These are phyloP conservation scores for Engraulis encrasicolus DNA, from an alignment of 2,113 vertebrate species.

Conservation along the genomic window DNA sequence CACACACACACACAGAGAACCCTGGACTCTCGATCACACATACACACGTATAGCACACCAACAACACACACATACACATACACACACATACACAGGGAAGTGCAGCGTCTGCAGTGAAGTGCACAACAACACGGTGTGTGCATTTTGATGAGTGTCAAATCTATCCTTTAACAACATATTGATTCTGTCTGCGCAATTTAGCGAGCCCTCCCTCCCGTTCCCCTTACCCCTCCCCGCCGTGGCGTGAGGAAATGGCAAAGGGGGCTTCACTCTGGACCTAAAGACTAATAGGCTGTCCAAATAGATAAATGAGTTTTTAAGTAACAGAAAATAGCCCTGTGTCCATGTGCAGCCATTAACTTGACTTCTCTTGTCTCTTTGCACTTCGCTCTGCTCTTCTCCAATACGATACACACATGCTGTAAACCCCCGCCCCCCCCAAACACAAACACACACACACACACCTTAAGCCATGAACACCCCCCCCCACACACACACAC, in stretches of 20 bases:
- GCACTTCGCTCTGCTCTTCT: too few species aligned
- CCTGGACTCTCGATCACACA: slow-evolving; percentile 27
- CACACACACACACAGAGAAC: too few species aligned
- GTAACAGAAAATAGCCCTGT: slow-evolving; percentile 74
- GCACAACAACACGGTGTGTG: slow-evolving; percentile 59
- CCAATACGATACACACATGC: slow-evolving; percentile 38
- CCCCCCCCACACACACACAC: not conserved
- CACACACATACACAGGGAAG: slow-evolving; percentile 57
- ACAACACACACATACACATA: not conserved
- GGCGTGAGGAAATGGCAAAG: slow-evolving; percentile 31
- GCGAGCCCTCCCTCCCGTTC: slow-evolving; percentile 55
- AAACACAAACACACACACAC: slow-evolving; percentile 36
- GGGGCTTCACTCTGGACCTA: slow-evolving; percentile 66
- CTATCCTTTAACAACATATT: slow-evolving; percentile 69
- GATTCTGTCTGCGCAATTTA: slow-evolving; percentile 75
- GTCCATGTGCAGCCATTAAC: slow-evolving; percentile 63
- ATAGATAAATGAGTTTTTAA: slow-evolving; percentile 78
- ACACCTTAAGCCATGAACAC: not conserved
- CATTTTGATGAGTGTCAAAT: slow-evolving; percentile 59
- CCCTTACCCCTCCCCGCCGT: slow-evolving; percentile 52
- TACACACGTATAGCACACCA: too few species aligned
- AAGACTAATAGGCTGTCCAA: slow-evolving; percentile 77
- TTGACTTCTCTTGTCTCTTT: slow-evolving; percentile 28
- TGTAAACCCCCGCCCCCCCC: slow-evolving; percentile 45
- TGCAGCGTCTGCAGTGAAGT: slow-evolving; percentile 46